Base-by-base conservation (phyloP, 2,113 vertebrate genomes). In the Chloebia gouldiae region DNA sequence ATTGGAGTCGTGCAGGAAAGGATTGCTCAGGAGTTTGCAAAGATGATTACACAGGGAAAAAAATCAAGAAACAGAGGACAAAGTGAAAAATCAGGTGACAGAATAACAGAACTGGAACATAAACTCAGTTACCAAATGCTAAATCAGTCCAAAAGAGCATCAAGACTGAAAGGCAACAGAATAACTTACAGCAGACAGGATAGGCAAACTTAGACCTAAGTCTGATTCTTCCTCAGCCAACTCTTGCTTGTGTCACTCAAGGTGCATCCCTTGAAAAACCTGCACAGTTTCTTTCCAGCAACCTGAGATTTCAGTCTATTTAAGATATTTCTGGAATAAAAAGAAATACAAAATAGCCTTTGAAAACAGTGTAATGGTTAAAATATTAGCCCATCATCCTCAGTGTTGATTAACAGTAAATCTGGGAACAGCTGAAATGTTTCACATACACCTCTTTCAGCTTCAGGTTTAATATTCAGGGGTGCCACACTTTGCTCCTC, bases 21-120 rank as follows among this genome's bases (percentile, higher is more conserved):
- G 60, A 78, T 91, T 77, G 12, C 59, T 93, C 63, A 94, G 84
- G 93, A 89, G 35, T 40, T 78, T 90, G 54, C 8, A 1, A 37
- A 92, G 40, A 51, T 53, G 17, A 70, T 64, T 82, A 56, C 8
- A 44, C 2, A 35, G 21, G 35, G 61, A 12, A 25, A 73, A 73
- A 72, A 69, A 45, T 25, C 17, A 76, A 80, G 63, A 70, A 86
- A 44, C 5, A 47, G 21, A 42, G 6, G 25, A 85, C 8, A 56
- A 68, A 84, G 44, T 15, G 33, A 65, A 92, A 94, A 76, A 44
- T 39, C 11, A 51, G n/a, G 9, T 8, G 5, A 2, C 7, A 39
- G 44, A 60, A 47, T 40, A 88, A 27, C 15, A 49, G 30, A 90
- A 10, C 3, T 81, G 37, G 17, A 73, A 71, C 16, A 56, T 17